Conservation (phyloP, 2,888 invertebrate species). For the Neocrepidodera transversa region DNA sequence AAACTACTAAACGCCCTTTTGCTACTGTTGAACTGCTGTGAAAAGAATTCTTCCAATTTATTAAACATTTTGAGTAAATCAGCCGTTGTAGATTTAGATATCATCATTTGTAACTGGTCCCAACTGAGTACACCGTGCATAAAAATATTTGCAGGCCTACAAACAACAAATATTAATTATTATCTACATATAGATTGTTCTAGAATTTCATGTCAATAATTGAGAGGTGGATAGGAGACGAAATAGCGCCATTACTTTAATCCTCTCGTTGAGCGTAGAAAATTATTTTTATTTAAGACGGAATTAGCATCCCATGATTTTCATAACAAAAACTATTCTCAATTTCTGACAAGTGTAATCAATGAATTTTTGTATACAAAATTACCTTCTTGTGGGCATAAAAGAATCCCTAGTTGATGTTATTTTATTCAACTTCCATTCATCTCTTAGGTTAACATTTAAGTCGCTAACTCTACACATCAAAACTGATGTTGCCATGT, state of each 20-base stretch:
- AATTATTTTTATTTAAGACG: no score
- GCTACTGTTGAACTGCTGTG: constrained; percentile 96
- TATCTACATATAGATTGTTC: no score
- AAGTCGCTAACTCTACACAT: constrained; percentile 88
- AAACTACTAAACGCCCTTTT: constrained; percentile 79
- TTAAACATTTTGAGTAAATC: constrained; percentile 97
- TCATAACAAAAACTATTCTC: no score
- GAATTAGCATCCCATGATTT: no score
- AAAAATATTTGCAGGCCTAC: constrained; percentile 85
- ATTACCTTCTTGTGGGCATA: constrained; percentile 69
- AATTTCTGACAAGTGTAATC: no score
- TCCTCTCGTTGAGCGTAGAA: no score
- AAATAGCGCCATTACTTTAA: no score
- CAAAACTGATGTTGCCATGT: constrained; percentile 97
- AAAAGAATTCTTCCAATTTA: constrained; percentile 96
- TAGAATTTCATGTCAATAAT: no score
- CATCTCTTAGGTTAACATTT: constrained; percentile 81
- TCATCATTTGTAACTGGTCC: constrained; percentile 97
- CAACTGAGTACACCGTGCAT: constrained; percentile 92
- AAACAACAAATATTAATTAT: constrained; percentile 37
- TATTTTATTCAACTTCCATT: constrained; percentile 77
- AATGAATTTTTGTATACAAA: no score
- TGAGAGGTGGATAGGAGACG: no score
- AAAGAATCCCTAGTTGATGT: constrained; percentile 61
- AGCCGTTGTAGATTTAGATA: constrained; percentile 95